Conservation (phyloP, 2,888 invertebrate species). For the Machimus rusticus region DNA sequence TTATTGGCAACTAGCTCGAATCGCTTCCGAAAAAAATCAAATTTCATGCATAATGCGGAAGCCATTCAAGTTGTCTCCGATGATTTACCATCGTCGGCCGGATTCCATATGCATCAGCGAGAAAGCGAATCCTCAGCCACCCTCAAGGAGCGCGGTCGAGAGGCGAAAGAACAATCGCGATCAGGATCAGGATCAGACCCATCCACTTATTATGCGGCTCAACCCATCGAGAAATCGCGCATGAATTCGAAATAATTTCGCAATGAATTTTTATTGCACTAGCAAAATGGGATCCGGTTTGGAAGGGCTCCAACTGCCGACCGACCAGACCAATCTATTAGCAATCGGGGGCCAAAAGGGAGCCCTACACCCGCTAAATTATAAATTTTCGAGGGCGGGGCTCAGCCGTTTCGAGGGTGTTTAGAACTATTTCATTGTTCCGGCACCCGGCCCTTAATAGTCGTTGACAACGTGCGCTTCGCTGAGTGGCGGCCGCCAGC, state of each 20-base stretch:
- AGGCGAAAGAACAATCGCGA: slow-evolving; percentile 1
- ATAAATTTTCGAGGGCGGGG: not conserved
- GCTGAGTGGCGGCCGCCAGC: not conserved
- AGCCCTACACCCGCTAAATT: not conserved
- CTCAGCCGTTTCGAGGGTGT: not conserved
- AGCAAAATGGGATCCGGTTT: not conserved
- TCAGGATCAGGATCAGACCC: not conserved
- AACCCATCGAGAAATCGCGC: not conserved
- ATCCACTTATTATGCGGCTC: slow-evolving; percentile 19
- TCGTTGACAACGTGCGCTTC: slow-evolving; percentile 1
- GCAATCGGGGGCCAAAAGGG: not conserved
- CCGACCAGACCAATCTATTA: slow-evolving; percentile 21
- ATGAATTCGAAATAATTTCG: slow-evolving; percentile 26
- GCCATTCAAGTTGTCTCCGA: not conserved
- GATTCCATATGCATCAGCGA: not conserved
- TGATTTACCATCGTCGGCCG: not conserved
- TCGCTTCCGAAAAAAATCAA: not conserved
- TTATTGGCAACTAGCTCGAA: slow-evolving; percentile 6
- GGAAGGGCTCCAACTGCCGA: slow-evolving; percentile 6
- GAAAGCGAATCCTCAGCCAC: not conserved
- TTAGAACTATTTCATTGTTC: slow-evolving; percentile 30
- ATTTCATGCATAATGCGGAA: slow-evolving; percentile 23
- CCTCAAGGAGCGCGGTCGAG: not conserved
- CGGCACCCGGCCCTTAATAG: not conserved
- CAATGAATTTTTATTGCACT: slow-evolving; percentile 27